phyloP scores from a whole-genome alignment of 2,113 vertebrate species.

The Gallinago undulata region DNA sequence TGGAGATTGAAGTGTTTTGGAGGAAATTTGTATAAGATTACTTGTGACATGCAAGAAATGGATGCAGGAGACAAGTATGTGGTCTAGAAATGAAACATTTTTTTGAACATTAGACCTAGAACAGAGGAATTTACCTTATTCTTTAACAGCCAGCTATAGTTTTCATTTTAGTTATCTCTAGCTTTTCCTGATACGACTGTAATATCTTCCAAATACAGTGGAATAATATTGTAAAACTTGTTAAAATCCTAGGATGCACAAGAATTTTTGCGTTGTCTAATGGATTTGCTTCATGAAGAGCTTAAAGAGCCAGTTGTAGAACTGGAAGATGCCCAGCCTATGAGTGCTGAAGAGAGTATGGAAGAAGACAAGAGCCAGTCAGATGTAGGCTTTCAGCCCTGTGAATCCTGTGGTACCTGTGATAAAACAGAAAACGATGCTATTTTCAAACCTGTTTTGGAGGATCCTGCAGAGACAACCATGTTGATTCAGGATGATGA shows the following conservation, averaged over 20 bases:
- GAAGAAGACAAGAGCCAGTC: constrained; percentile 90
- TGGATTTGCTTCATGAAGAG: constrained; percentile 98
- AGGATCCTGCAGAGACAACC: constrained; percentile 86
- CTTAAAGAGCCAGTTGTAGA: constrained; percentile 88
- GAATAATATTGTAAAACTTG: not conserved
- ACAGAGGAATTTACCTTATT: not conserved
- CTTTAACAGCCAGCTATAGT: not conserved
- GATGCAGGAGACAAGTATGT: not conserved
- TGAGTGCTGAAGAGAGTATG: constrained; percentile 74
- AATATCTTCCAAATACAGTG: not conserved
- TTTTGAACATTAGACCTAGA: not conserved
- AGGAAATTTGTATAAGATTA: not conserved
- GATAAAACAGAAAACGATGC: constrained; percentile 85
- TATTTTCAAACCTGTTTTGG: constrained; percentile 68
- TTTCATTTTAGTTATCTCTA: not conserved
- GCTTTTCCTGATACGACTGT: not conserved
- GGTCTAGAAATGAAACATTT: not conserved
- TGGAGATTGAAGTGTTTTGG: not conserved
- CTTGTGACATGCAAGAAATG: not conserved
- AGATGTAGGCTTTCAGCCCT: constrained; percentile 89
- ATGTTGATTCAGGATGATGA: constrained; percentile 90
- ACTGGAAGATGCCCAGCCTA: constrained; percentile 78
- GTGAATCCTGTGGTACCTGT: constrained; percentile 87
- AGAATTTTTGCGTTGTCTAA: constrained; percentile 96
- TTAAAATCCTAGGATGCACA: constrained; percentile 89